phyloP scores from a whole-genome alignment of 37 sponge, comb jelly and placozoan genomes.

The Dysidea cf. avara region DNA sequence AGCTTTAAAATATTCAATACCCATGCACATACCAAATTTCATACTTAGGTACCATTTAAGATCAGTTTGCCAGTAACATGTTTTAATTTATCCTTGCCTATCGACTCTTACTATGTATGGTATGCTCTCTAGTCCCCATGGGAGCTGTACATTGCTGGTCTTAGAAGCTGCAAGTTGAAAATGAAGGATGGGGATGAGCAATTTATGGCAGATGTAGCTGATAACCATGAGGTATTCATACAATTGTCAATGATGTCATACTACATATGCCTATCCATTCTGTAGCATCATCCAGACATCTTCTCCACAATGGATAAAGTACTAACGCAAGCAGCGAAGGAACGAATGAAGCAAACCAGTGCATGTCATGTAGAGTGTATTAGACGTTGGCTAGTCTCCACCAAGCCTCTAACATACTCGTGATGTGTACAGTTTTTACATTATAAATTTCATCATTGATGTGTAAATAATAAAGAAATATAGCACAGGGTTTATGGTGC shows the following conservation, averaged over 20 bases:
- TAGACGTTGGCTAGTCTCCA: constrained; percentile 60
- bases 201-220: constrained; percentile 23
- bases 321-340: constrained; percentile 4
- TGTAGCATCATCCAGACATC: constrained; percentile 50
- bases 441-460: too few species aligned
- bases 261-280: background rate
- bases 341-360: constrained; percentile 25
- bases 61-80: background rate
- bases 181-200: constrained; percentile 35
- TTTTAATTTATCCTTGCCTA: background rate
- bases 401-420: constrained; percentile 58
- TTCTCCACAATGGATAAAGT: constrained; percentile 44
- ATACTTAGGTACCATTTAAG: too few species aligned
- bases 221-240: constrained; percentile 31
- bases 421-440: too few species aligned
- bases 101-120: background rate
- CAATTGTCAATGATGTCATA: background rate
- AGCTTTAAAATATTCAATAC: too few species aligned
- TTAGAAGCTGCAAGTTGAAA: constrained; percentile 12
- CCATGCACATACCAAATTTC: too few species aligned
- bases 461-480: too few species aligned
- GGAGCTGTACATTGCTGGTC: constrained; percentile 25
- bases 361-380: constrained; percentile 61
- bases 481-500: too few species aligned
- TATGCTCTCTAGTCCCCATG: constrained; percentile 22